A percentile compares a stretch with the other conserved stretches of the same genome.
These are phyloP conservation scores for Macheiramphus alcinus DNA, from an alignment of 2,113 vertebrate species.

Conservation along the genomic window DNA sequence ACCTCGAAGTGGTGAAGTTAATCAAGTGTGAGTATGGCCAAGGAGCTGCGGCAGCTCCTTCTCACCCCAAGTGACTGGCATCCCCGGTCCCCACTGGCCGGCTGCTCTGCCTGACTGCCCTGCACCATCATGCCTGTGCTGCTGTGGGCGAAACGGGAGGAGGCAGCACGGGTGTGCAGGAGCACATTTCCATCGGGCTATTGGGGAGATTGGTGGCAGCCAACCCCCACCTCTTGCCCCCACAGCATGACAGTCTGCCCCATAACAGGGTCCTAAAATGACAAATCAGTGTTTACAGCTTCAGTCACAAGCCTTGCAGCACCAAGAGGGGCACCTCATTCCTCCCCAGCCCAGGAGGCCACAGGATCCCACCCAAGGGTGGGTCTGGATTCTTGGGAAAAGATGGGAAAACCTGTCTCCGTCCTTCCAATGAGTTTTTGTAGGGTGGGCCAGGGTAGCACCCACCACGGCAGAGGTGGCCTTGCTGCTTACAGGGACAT, in stretches of 20 bases:
- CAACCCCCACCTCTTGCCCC: neutral
- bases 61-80: neutral
- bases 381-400: neutral
- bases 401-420: neutral
- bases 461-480: neutral
- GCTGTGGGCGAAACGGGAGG: neutral
- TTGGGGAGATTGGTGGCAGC: neutral
- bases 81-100: accelerated
- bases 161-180: neutral
- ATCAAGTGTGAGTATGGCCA: constrained; percentile 87
- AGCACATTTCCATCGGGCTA: accelerated
- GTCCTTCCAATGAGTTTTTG: neutral
- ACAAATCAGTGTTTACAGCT: neutral
- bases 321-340: neutral
- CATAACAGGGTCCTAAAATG: neutral
- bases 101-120: neutral
- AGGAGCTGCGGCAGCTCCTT: neutral
- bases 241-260: neutral
- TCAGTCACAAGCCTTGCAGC: neutral
- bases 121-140: neutral
- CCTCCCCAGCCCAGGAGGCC: neutral
- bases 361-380: neutral
- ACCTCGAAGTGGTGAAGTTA: constrained; percentile 93
- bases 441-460: neutral
- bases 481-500: neutral